Percentiles rank a stretch among this genome's conserved stretches.
Evolutionary conservation across 2,113 vertebrate genomes (phyloP).

Genomic region (Urocitellus parryii): DNA sequence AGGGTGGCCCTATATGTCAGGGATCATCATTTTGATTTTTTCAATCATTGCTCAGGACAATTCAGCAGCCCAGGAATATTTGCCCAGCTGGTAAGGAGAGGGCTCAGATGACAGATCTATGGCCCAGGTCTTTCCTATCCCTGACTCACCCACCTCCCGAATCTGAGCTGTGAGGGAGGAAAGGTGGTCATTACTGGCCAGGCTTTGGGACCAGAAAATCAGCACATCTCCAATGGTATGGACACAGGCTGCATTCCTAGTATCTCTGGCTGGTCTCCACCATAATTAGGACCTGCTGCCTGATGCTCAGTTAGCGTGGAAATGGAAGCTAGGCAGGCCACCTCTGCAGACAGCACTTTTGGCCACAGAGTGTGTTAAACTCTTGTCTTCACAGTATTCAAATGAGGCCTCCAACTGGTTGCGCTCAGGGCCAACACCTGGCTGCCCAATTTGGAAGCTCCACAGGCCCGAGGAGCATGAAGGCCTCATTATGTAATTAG

Average conservation of each 20-base stretch:
- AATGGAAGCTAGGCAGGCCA: not conserved
- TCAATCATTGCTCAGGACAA: not conserved
- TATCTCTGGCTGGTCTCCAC: not conserved
- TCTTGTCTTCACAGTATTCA: conserved; percentile 67
- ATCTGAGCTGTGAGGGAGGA: not conserved
- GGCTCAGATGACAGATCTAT: not conserved
- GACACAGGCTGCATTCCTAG: not conserved
- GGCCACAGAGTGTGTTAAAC: conserved; percentile 7
- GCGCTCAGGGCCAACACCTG: conserved; percentile 61
- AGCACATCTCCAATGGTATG: not conserved
- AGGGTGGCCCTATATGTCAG: not conserved
- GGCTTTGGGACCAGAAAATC: not conserved
- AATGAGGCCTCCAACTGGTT: conserved; percentile 26
- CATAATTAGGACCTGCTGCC: not conserved
- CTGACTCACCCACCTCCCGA: not conserved
- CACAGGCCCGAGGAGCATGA: not conserved
- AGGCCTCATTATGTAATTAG: conserved; percentile 76
- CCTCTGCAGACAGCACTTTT: not conserved
- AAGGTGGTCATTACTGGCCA: not conserved
- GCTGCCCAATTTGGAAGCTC: conserved; percentile 56
- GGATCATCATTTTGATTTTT: not conserved
- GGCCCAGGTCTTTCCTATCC: not conserved
- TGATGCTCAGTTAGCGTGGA: not conserved
- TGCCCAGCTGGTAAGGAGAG: not conserved
- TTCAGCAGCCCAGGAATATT: not conserved